A percentile compares a stretch with the other conserved stretches of the same genome.
phyloP scores from a whole-genome alignment of 2,888 invertebrate genomes.

The Cosmia pyralina region DNA sequence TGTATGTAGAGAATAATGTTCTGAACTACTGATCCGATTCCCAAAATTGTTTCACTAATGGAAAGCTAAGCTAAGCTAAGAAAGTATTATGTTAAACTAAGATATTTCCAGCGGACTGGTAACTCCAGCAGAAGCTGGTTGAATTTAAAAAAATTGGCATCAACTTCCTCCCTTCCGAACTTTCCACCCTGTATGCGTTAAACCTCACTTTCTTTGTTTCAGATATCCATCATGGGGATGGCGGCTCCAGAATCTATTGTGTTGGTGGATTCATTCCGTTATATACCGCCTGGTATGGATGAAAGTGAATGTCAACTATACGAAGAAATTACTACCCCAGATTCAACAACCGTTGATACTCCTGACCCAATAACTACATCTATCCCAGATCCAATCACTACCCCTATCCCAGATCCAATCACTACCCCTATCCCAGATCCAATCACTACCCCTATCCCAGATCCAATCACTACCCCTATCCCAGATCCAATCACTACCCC shows the following conservation, averaged over 20 bases:
- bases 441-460: neutral
- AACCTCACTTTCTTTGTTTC: conserved; percentile 60
- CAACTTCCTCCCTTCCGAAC: neutral
- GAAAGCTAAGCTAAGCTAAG: too few species aligned
- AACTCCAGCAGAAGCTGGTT: neutral
- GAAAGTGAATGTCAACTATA: conserved; percentile 73
- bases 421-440: neutral
- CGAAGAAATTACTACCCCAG: conserved; percentile 40
- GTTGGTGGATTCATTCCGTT: conserved; percentile 77
- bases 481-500: neutral
- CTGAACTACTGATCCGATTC: neutral
- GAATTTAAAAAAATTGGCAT: neutral
- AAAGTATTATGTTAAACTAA: neutral
- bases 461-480: neutral
- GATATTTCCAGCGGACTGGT: too few species aligned
- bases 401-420: neutral
- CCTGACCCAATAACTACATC: neutral
- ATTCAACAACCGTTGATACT: too few species aligned
- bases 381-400: neutral
- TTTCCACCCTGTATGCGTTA: neutral
- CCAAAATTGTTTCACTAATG: neutral
- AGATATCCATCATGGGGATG: conserved; percentile 75
- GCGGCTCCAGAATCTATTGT: conserved; percentile 65
- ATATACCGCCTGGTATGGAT: conserved; percentile 66
- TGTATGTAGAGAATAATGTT: neutral